A percentile compares a stretch with the other conserved stretches of the same genome.
phyloP scores from a whole-genome alignment of 2,113 vertebrate genomes.

The Charina bottae region DNA sequence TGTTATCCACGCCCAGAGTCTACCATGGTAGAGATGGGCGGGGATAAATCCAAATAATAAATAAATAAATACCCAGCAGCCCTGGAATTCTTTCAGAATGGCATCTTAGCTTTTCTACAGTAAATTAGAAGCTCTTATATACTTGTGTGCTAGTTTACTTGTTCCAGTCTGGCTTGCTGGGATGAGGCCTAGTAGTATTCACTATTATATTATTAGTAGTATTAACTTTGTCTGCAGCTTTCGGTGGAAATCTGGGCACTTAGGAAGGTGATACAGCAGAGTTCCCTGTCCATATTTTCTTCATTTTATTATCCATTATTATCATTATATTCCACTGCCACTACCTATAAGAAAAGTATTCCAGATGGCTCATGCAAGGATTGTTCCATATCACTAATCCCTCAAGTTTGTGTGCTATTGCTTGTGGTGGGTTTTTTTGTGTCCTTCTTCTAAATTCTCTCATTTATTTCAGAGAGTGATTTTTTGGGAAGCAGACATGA shows the following conservation, averaged over 20 bases:
- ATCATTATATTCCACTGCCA: neutral
- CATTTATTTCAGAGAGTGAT: conserved; percentile 8
- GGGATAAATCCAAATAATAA: too few species aligned
- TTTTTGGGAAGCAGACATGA: neutral
- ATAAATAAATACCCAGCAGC: neutral
- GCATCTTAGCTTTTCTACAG: neutral
- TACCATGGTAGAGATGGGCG: too few species aligned
- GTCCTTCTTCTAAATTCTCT: neutral
- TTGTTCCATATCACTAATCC: neutral
- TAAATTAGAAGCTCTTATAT: neutral
- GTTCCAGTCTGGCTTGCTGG: neutral
- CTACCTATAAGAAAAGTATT: neutral
- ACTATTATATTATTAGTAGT: too few species aligned
- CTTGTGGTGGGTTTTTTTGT: neutral
- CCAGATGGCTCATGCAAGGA: too few species aligned
- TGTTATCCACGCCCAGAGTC: too few species aligned
- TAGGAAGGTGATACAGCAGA: neutral
- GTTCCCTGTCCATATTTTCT: neutral
- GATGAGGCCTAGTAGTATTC: neutral
- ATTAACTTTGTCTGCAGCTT: neutral
- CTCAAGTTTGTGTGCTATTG: neutral
- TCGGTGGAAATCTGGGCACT: neutral
- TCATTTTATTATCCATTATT: neutral
- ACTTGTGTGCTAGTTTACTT: neutral
- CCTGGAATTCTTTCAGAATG: neutral